These are phyloP conservation scores for Micrasema longulum DNA, from an alignment of 1,140 invertebrate genomes.

Conservation along the genomic window DNA sequence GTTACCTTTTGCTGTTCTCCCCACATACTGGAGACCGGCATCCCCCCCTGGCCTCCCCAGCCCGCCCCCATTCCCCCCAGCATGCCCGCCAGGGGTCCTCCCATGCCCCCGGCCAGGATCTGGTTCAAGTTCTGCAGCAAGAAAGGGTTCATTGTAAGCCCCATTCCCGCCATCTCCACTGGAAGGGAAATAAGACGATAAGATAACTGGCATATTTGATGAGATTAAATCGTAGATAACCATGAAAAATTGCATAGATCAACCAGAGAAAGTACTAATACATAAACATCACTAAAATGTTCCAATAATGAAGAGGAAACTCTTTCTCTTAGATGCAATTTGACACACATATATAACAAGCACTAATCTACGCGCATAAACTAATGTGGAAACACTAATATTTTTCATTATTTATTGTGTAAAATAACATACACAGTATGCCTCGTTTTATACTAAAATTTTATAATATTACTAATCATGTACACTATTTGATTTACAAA, in stretches of 20 bases:
- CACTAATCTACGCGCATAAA: no score
- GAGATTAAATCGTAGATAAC: neutral
- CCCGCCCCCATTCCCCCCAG: constrained; percentile 57
- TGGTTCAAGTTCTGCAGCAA: constrained; percentile 68
- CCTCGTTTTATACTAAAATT: no score
- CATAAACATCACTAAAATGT: neutral
- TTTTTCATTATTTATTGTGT: no score
- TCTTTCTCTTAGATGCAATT: no score
- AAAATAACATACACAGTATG: no score
- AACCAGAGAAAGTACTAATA: neutral
- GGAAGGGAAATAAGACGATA: constrained; percentile 50
- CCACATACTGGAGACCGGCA: constrained; percentile 61
- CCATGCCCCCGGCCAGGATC: constrained; percentile 66
- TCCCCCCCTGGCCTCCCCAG: constrained; percentile 56
- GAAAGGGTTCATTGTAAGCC: constrained; percentile 65
- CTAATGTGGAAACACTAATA: no score
- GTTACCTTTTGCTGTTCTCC: constrained; percentile 57
- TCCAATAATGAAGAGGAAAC: no score
- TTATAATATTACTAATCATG: no score
- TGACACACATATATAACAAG: no score
- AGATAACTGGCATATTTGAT: no score
- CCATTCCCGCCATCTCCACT: constrained; percentile 73
- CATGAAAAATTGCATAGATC: neutral
- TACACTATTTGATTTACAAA: no score
- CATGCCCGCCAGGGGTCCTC: constrained; percentile 62